Evolutionary conservation across 2,888 invertebrate species (phyloP).

Genomic region (Morpho helenor): DNA sequence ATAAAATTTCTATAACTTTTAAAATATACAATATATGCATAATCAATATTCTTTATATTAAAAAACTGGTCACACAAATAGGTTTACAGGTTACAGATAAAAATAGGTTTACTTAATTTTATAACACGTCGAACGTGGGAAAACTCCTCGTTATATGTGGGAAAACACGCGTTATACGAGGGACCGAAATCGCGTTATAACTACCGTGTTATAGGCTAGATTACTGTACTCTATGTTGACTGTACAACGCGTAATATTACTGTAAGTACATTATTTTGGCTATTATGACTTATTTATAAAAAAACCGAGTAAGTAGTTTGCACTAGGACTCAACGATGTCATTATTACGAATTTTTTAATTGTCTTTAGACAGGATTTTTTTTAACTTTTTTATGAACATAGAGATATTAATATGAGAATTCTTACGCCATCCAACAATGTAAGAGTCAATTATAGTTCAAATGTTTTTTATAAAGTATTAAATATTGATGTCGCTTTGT

Average conservation of each 20-base stretch:
- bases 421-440: slow-evolving; percentile 35
- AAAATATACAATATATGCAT: no score
- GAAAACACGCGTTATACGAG: no score
- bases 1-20: no score
- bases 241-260: not conserved
- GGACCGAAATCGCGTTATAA: no score
- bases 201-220: no score
- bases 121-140: no score
- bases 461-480: slow-evolving; percentile 48
- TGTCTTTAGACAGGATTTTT: slow-evolving; percentile 64
- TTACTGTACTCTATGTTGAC: not conserved
- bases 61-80: no score
- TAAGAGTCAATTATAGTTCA: slow-evolving; percentile 68
- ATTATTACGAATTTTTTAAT: slow-evolving; percentile 56
- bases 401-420: slow-evolving; percentile 30
- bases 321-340: slow-evolving; percentile 40
- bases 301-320: slow-evolving; percentile 33
- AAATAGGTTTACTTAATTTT: no score
- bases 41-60: no score
- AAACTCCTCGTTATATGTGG: no score
- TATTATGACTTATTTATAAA: slow-evolving; percentile 38
- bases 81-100: no score
- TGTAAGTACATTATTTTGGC: slow-evolving; percentile 39
- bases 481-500: slow-evolving; percentile 40
- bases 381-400: slow-evolving; percentile 26